Evolutionary conservation across 2,113 vertebrate species (phyloP), one percentile per base, ranked within the genome.

Genomic region (Nettapus auritus): DNA sequence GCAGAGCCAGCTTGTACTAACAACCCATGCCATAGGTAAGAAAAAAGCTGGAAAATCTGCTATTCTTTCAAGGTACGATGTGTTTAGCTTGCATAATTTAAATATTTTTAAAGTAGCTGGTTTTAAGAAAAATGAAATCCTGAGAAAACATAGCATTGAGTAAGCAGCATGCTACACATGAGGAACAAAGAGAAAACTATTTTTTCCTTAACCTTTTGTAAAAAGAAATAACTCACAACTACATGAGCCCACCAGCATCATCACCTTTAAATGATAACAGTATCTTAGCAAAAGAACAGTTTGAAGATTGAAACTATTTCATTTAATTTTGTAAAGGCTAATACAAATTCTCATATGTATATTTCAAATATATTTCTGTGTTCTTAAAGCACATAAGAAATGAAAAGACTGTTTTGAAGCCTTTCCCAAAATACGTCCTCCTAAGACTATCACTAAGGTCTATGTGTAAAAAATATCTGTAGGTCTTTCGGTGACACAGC

Each of bases 341-440:
- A 10, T 26, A 42, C 3, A 4, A 57, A 6, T 55, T 70, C 29
- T 64, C 3, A 42, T 3, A 64, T 46, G 0, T 2, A 28, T 8
- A 57, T 10, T 80, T 86, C 11, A 88, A 88, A 82, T 60, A 33
- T 7, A 46, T 19, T 6, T 2, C 14, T 60, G 31, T 23, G 19
- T 31, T 69, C 50, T 18, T 42, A 56, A 82, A 19, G 26, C 5
- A 57, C 1, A 0, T 23, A 9, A 85, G 25, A 79, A 84, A 38
- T 23, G 1, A 67, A 68, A 46, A 2, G 0, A 38, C 12, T 52
- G 26, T 17, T 48, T 10, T 14, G 34, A 91, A 73, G 48, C 18
- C 26, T 17, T 42, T 89, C 11, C 25, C 21, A 52, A 63, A 91
- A 52, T 3, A 34, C 1, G 4, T 73, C 20, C 40, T 71, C 22